Evolutionary conservation across 1,140 invertebrate genomes (phyloP), one percentile per base, ranked within the genome.

Genomic region (Goniozus legneri): DNA sequence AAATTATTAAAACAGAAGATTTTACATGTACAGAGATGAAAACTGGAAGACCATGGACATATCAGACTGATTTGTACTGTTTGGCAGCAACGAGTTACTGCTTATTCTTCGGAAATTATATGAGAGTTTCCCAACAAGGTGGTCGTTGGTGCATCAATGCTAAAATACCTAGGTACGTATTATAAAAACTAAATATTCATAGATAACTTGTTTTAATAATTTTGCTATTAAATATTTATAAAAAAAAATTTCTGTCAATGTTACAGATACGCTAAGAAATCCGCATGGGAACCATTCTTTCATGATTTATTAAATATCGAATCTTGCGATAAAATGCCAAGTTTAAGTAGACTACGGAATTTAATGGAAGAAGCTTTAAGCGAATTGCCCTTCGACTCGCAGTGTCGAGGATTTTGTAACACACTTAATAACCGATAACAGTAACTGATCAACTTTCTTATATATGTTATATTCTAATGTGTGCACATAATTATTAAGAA

Each of bases 41-140:
- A 59, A 89, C 90, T 49, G 80, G 84, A 31, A 82, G 83, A 60
- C 88, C 90, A 2, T 97, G 94, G 94, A 93, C 87, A 21, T 95
- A 92, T 71, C 92, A 96, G 76, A 89, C 89, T 24, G 93, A 96
- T 78, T 75, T 92, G 52, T 95, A 87, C 78, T 92, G 92, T 52
- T 69, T 94, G 46, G 89, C 88, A 45, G 89, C 88, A 15, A 89
- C 89, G 16, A 85, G 92, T 47, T 88, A 95, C 75, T 87, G 89
- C 34, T 73, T 95, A 48, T 69, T 94, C 15, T 91, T 93, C 75
- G 88, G 88, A 19, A 85, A 85, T 61, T 95, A 95, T 65, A 94
- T 95, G 86, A 86, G 90, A 55, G 80, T 90, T 36, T 81, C 80
- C 24, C 83, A 85, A 64, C 77, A 77, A 39, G 72, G 80, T 44